Evolutionary conservation across 2,113 vertebrate genomes (phyloP).

Genomic region (Psittacara wagleri): DNA sequence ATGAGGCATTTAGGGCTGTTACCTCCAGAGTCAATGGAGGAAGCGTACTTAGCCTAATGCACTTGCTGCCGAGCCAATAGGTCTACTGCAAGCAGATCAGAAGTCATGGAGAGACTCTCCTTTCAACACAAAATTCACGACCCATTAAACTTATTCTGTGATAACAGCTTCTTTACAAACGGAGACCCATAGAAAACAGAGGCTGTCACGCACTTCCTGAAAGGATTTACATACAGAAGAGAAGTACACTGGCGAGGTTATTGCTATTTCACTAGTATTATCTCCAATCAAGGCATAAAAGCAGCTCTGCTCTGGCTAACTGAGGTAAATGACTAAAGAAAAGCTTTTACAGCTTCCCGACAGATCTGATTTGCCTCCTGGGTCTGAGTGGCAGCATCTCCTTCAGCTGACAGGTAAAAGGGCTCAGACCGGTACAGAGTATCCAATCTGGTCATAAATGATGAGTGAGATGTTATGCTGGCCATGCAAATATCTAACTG

Average conservation of each 20-base stretch:
- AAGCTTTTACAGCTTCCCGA: background rate
- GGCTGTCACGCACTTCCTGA: conserved; percentile 63
- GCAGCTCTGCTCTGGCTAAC: background rate
- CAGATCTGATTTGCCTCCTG: background rate
- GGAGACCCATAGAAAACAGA: conserved; percentile 43
- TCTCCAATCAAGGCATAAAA: conserved; percentile 41
- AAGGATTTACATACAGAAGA: conserved; percentile 69
- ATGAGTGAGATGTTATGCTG: background rate
- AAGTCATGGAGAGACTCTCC: conserved; percentile 67
- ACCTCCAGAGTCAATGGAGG: conserved; percentile 77
- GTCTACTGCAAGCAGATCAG: conserved; percentile 64
- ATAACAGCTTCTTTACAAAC: conserved; percentile 76
- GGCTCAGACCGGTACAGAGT: background rate
- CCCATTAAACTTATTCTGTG: conserved; percentile 78
- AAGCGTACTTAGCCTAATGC: conserved; percentile 77
- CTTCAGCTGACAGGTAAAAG: background rate
- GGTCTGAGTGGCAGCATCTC: background rate
- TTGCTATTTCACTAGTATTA: conserved; percentile 14
- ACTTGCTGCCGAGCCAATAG: conserved; percentile 69
- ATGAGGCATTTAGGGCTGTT: conserved; percentile 79
- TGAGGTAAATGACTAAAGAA: conserved; percentile 4
- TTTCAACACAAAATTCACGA: conserved; percentile 75
- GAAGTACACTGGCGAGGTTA: conserved; percentile 55
- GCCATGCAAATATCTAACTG: background rate
- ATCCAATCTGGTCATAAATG: background rate